phyloP scores from a whole-genome alignment of 2,113 vertebrate genomes.

The Tapirus terrestris region DNA sequence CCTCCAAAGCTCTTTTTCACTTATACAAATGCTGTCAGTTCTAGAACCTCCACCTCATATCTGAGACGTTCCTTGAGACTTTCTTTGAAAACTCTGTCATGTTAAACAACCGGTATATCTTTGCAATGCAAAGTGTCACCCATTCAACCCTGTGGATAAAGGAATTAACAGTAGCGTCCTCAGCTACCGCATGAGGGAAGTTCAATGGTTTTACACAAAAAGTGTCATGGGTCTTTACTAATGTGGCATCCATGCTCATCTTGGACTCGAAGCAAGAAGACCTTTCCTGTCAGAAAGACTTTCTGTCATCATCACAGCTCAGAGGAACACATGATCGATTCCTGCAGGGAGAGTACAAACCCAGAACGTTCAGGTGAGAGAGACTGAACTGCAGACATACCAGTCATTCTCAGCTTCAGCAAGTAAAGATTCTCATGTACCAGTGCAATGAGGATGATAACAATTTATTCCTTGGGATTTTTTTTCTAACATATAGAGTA shows the following conservation, averaged over 20 bases:
- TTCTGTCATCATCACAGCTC: background rate
- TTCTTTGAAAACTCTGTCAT: conserved; percentile 32
- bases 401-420: background rate
- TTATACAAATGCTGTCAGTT: background rate
- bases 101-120: background rate
- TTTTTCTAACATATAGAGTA: background rate
- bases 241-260: background rate
- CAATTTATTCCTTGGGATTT: background rate
- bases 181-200: background rate
- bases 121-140: background rate
- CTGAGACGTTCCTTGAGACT: background rate
- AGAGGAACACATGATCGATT: background rate
- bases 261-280: background rate
- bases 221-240: background rate
- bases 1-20: background rate
- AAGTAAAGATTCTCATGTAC: background rate
- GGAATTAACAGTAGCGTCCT: background rate
- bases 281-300: background rate
- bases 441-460: background rate
- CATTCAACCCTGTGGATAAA: background rate
- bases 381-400: background rate
- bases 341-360: background rate
- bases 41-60: background rate
- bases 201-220: background rate
- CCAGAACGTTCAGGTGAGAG: background rate